Conservation (phyloP, 2,888 invertebrate species). For the Ctenicera cuprea region DNA sequence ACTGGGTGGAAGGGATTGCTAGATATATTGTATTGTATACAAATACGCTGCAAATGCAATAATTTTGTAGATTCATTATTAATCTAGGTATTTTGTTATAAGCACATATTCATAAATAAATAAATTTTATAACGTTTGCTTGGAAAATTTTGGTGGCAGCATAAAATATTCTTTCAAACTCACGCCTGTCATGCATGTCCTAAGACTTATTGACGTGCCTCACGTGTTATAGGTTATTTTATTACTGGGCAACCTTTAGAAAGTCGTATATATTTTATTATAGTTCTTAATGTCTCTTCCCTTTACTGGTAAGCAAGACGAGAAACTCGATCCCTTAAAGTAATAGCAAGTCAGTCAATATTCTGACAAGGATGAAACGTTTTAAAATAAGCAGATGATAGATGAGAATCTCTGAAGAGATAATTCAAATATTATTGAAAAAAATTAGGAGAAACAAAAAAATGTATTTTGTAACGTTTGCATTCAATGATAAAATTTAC, state of each 20-base stretch:
- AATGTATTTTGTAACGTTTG: background rate
- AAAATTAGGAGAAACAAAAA: background rate
- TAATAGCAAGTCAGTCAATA: constrained; percentile 28
- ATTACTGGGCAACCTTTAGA: constrained; percentile 29
- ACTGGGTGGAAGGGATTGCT: too few relatives aligned
- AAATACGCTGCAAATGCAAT: too few relatives aligned
- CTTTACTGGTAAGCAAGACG: constrained; percentile 10
- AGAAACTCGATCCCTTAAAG: constrained; percentile 24
- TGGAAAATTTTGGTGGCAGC: too few relatives aligned
- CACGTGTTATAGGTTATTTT: constrained; percentile 29
- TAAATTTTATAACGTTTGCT: too few relatives aligned
- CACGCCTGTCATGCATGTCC: constrained; percentile 13
- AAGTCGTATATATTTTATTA: constrained; percentile 30
- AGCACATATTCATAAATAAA: too few relatives aligned
- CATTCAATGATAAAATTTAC: background rate
- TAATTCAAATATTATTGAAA: background rate
- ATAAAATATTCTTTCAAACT: background rate
- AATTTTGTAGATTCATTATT: too few relatives aligned
- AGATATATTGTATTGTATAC: too few relatives aligned
- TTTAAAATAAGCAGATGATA: constrained; percentile 13
- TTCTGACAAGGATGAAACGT: constrained; percentile 28
- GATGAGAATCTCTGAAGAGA: background rate
- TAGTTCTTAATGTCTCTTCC: constrained; percentile 32
- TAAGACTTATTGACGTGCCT: constrained; percentile 10
- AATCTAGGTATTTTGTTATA: too few relatives aligned